Conservation (phyloP, 2,888 invertebrate species). For the Drosophila incognita region DNA sequence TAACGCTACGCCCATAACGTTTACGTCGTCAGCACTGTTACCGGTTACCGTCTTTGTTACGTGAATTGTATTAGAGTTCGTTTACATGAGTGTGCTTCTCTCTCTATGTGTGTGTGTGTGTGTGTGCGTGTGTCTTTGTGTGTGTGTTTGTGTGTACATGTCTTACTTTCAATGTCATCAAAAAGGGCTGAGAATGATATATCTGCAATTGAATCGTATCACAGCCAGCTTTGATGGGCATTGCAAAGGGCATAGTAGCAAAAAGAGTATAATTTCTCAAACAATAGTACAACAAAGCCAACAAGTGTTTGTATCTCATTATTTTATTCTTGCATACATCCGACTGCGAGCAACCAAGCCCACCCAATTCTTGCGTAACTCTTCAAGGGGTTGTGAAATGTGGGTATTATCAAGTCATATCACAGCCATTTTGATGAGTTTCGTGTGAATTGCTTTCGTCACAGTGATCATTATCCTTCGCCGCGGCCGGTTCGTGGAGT, state of each 20-base stretch:
- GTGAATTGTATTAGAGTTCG: conserved; percentile 58
- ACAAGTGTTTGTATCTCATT: conserved; percentile 64
- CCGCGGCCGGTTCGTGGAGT: background rate
- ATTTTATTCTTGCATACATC: background rate
- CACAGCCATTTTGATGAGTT: conserved; percentile 86
- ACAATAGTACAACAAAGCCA: conserved; percentile 30
- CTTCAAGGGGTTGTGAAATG: conserved; percentile 85
- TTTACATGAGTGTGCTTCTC: conserved; percentile 32
- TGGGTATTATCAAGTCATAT: conserved; percentile 80
- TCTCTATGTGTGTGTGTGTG: background rate
- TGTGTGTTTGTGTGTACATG: conserved; percentile 40
- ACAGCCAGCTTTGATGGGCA: conserved; percentile 86
- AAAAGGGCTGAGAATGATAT: conserved; percentile 84
- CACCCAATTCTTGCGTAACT: conserved; percentile 81
- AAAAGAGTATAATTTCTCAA: conserved; percentile 1
- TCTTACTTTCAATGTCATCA: conserved; percentile 84
- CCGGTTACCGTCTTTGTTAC: conserved; percentile 62
- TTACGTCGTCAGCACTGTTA: conserved; percentile 50
- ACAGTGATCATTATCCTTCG: background rate
- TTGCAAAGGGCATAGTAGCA: conserved; percentile 75
- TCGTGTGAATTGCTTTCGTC: conserved; percentile 58
- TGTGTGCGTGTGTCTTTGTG: background rate
- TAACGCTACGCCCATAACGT: conserved; percentile 53
- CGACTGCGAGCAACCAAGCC: background rate
- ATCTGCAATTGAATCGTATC: conserved; percentile 83